Conservation (phyloP, 2,888 invertebrate species). For the Calameuta pallipes region DNA sequence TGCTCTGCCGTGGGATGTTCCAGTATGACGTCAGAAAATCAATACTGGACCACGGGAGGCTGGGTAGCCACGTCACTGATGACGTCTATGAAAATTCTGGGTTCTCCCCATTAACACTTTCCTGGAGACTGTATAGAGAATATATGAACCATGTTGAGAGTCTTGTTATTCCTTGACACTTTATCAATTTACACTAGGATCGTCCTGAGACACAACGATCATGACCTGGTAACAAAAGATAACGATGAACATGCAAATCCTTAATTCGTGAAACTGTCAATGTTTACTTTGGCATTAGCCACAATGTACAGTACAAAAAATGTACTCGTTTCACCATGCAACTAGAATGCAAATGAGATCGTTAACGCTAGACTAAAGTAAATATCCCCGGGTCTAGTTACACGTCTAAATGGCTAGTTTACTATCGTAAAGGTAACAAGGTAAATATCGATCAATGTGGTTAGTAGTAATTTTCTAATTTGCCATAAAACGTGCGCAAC, state of each 20-base stretch:
- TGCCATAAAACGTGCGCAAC: conserved; percentile 25
- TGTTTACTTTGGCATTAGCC: neutral
- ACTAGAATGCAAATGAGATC: neutral
- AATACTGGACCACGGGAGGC: conserved; percentile 26
- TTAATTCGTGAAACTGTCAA: neutral
- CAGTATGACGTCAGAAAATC: conserved; percentile 41
- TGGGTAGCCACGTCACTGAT: conserved; percentile 34
- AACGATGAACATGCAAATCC: neutral
- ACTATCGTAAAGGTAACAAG: neutral
- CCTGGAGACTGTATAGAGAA: neutral
- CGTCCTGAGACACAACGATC: neutral
- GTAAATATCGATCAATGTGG: conserved; percentile 12
- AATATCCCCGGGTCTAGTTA: neutral
- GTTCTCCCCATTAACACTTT: neutral
- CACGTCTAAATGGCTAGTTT: neutral
- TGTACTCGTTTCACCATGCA: neutral
- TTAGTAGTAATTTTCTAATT: conserved; percentile 38
- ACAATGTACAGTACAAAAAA: neutral
- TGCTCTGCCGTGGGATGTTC: neutral
- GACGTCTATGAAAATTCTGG: conserved; percentile 11
- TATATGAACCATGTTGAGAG: neutral
- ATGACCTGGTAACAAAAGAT: neutral
- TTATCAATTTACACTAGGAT: neutral
- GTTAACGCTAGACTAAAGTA: neutral
- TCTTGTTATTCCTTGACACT: neutral